These are phyloP conservation scores for Littorina saxatilis DNA, from an alignment of 1,140 invertebrate species.

Conservation along the genomic window DNA sequence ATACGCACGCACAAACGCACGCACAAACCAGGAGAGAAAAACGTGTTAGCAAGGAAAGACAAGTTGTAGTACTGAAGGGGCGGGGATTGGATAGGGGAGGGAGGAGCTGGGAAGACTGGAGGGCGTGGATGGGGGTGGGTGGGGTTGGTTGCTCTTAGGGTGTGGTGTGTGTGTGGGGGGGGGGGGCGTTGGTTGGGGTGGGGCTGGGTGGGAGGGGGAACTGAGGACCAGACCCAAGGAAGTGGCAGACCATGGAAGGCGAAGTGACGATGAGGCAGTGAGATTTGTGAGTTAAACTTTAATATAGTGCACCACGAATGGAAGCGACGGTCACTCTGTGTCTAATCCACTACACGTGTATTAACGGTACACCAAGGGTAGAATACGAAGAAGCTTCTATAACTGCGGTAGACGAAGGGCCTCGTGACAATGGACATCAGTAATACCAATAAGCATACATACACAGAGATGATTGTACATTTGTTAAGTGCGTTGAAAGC, in stretches of 20 bases:
- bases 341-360: too few species aligned
- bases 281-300: neutral
- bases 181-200: neutral
- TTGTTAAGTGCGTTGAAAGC: too few species aligned
- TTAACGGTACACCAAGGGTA: too few species aligned
- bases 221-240: neutral
- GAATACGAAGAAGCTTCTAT: too few species aligned
- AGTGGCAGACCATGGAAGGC: slow-evolving; percentile 12
- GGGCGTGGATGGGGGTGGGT: neutral
- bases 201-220: neutral
- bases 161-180: neutral
- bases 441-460: too few species aligned
- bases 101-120: neutral
- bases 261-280: slow-evolving; percentile 28
- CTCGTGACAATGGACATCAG: too few species aligned
- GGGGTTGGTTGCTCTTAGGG: neutral
- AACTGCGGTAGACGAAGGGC: too few species aligned
- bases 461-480: too few species aligned
- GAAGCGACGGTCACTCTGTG: too few species aligned
- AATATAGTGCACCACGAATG: too few species aligned
- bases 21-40: slow-evolving; percentile 10
- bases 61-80: neutral
- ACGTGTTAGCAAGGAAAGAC: neutral
- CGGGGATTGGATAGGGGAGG: neutral
- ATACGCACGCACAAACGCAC: too few species aligned